A percentile compares a stretch with the other conserved stretches of the same genome.
Evolutionary conservation across 2,113 vertebrate genomes (phyloP).

Genomic region (Solea solea): DNA sequence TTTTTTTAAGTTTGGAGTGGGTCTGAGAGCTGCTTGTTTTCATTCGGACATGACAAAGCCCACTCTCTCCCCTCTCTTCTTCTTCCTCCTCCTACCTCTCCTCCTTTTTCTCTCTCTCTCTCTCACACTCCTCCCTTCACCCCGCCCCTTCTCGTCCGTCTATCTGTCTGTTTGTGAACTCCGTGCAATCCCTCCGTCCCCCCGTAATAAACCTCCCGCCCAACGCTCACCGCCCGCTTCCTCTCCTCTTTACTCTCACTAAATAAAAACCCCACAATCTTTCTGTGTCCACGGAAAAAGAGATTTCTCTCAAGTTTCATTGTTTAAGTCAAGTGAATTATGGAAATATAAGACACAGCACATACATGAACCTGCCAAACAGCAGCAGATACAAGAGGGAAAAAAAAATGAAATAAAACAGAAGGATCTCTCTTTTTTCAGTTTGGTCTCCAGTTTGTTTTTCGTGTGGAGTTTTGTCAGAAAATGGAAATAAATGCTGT

Average conservation of each 20-base stretch:
- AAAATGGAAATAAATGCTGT: slow-evolving; percentile 74
- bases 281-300: slow-evolving; percentile 83
- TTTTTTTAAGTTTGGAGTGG: slow-evolving; percentile 50
- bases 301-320: slow-evolving; percentile 81
- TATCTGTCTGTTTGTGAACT: slow-evolving; percentile 77
- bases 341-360: slow-evolving; percentile 63
- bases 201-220: slow-evolving; percentile 35
- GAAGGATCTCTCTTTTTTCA: slow-evolving; percentile 82
- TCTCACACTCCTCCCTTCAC: slow-evolving; percentile 1
- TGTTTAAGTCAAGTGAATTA: slow-evolving; percentile 67
- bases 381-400: slow-evolving; percentile 39
- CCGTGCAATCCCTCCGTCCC: slow-evolving; percentile 66
- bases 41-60: slow-evolving; percentile 74
- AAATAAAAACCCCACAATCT: slow-evolving; percentile 51
- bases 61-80: slow-evolving; percentile 35
- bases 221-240: slow-evolving; percentile 14
- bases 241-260: not conserved
- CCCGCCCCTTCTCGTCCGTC: slow-evolving; percentile 54
- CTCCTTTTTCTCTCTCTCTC: slow-evolving; percentile 5
- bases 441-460: slow-evolving; percentile 73
- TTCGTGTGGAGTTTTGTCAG: slow-evolving; percentile 72
- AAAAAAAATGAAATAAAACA: slow-evolving; percentile 76
- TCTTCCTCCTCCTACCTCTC: not conserved
- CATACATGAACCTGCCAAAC: slow-evolving; percentile 65
- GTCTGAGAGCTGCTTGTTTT: slow-evolving; percentile 74